phyloP scores from a whole-genome alignment of 1,140 invertebrate genomes.

The Ips typographus region DNA sequence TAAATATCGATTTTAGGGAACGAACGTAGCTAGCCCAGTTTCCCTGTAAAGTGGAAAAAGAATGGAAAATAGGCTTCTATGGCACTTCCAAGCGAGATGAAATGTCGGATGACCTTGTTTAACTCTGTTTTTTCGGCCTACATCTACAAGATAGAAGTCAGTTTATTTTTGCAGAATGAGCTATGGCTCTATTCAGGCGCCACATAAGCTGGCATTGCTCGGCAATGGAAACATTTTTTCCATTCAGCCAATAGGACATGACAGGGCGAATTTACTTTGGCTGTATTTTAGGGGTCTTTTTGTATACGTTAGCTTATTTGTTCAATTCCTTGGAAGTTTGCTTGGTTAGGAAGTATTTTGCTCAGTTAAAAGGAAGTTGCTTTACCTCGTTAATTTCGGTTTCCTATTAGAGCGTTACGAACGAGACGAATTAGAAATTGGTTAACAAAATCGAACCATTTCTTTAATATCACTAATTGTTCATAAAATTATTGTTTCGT shows the following conservation, averaged over 20 bases:
- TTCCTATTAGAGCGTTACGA: no score
- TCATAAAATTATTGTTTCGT: no score
- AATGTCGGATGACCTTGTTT: slow-evolving; percentile 42
- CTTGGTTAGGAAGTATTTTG: slow-evolving; percentile 22
- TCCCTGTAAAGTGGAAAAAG: slow-evolving; percentile 32
- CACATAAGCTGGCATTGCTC: slow-evolving; percentile 41
- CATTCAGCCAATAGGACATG: slow-evolving; percentile 30
- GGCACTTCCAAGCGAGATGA: slow-evolving; percentile 2
- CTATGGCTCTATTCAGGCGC: slow-evolving; percentile 44
- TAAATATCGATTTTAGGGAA: slow-evolving; percentile 49
- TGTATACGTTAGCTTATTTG: slow-evolving; percentile 31
- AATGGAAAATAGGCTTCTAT: slow-evolving; percentile 8
- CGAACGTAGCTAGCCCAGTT: slow-evolving; percentile 43
- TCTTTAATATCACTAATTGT: no score
- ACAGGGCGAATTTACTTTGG: slow-evolving; percentile 23
- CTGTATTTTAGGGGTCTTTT: slow-evolving; percentile 27
- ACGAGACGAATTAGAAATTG: no score
- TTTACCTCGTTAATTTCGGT: background rate
- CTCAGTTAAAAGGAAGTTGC: background rate
- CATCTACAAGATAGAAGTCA: slow-evolving; percentile 44
- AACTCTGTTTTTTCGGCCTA: slow-evolving; percentile 45
- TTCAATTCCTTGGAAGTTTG: slow-evolving; percentile 30
- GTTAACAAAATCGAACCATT: no score
- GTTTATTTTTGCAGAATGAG: slow-evolving; percentile 48
- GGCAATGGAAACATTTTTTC: slow-evolving; percentile 29